Evolutionary conservation across 2,113 vertebrate genomes (phyloP), one percentile per base, ranked within the genome.

Genomic region (Atrichornis clamosus): DNA sequence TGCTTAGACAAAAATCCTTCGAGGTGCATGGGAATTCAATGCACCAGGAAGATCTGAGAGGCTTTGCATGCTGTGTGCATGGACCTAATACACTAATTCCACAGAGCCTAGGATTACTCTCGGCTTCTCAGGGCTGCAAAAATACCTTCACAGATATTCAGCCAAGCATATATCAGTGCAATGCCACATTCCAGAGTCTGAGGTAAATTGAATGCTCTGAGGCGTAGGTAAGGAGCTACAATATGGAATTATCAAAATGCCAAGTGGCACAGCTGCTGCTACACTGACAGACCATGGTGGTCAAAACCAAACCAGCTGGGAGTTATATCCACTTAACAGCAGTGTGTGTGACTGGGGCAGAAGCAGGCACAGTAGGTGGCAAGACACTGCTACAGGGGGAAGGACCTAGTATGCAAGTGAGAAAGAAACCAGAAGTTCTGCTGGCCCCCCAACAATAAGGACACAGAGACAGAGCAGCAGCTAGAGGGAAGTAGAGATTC

Each of bases 401-500:
- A 87, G 10, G 20, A 87, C 32, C 22, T 12, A n/a, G 28, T 23
- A 72, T 1, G 8, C 13, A 76, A 89, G 53, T 4, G 11, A 73
- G 53, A 87, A 79, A 49, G 87, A 80, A 7, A 7, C 17, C 5
- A 6, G 2, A 65, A 60, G 44, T 64, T 79, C 84, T 78, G 60
- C 32, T 75, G 60, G 24, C 11, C 59, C 62, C 42, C 24, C 67
- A 67, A 21, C 41, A 91, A 63, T 28, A 69, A 67, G 55, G 75
- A 67, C 84, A 74, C 6, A 9, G 41, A 68, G 68, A 72, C 10
- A 53, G 23, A 85, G 33, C 81, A 94, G 79, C 93, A 96, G 93
- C 95, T 96, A 96, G 93, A 96, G 95, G 93, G 93, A 91, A 96
- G 91, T 78, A 97, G 79, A 95, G 95, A 75, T 93, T 95, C 92